Evolutionary conservation across 2,888 invertebrate genomes (phyloP).

Genomic region (Amphipyra tragopoginis): DNA sequence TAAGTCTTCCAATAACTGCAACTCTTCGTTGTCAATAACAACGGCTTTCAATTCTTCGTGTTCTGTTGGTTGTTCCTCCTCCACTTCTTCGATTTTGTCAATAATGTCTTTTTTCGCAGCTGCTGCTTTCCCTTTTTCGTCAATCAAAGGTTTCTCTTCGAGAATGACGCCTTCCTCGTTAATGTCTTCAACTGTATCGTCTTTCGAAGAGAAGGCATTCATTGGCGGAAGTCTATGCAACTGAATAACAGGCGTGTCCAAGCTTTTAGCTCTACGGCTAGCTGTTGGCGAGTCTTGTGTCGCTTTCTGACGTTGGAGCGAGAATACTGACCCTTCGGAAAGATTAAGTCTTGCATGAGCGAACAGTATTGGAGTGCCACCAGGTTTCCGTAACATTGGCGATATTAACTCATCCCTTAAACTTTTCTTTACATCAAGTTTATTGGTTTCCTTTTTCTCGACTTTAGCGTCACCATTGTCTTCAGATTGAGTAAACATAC

Average conservation of each 20-base stretch:
- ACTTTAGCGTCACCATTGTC: conserved; percentile 75
- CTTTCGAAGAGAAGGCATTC: conserved; percentile 96
- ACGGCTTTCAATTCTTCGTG: conserved; percentile 81
- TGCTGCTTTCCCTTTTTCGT: conserved; percentile 73
- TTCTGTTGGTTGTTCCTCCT: conserved; percentile 84
- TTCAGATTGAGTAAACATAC: conserved; percentile 74
- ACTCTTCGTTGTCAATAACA: conserved; percentile 90
- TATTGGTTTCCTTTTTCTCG: conserved; percentile 72
- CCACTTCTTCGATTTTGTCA: conserved; percentile 88
- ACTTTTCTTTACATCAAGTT: conserved; percentile 84
- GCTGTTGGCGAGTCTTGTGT: conserved; percentile 93
- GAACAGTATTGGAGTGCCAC: conserved; percentile 94
- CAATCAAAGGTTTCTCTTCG: conserved; percentile 90
- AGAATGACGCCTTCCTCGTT: conserved; percentile 92
- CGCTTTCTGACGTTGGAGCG: conserved; percentile 94
- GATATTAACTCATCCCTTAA: conserved; percentile 93
- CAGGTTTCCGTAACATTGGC: conserved; percentile 92
- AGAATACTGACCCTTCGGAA: conserved; percentile 95
- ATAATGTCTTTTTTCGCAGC: conserved; percentile 76
- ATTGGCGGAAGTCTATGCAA: conserved; percentile 94
- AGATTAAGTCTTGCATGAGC: conserved; percentile 94
- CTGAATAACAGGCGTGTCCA: conserved; percentile 95
- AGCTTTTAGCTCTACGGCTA: conserved; percentile 94
- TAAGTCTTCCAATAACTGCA: conserved; percentile 88
- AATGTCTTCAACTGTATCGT: conserved; percentile 95